A percentile compares a stretch with the other conserved stretches of the same genome.
Conservation (phyloP, 2,797 vertebrate genomes). For the Helarctos malayanus region DNA sequence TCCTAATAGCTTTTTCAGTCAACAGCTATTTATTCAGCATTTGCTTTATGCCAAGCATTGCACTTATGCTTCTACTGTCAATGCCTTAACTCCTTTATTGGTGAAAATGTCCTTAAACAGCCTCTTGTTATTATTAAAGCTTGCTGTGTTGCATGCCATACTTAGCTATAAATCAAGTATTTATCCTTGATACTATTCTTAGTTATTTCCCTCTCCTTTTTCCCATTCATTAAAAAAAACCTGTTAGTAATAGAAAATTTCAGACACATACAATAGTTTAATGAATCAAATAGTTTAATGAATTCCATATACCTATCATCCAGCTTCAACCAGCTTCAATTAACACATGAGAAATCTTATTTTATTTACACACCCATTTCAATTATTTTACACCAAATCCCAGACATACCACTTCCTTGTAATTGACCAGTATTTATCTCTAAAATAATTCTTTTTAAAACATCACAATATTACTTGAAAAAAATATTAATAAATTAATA, state of each 20-base stretch:
- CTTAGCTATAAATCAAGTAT: not conserved
- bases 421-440: not conserved
- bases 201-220: not conserved
- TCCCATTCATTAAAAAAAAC: not conserved
- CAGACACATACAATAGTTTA: not conserved
- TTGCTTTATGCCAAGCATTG: not conserved
- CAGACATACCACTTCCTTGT: not conserved
- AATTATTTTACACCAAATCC: not conserved
- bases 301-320: not conserved
- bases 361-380: not conserved
- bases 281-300: not conserved
- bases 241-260: not conserved
- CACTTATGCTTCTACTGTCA: not conserved
- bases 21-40: conserved; percentile 12
- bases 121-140: conserved; percentile 13
- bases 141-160: not conserved
- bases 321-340: not conserved
- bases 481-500: not conserved
- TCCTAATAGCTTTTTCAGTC: conserved; percentile 6
- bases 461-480: not conserved
- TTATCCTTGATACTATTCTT: not conserved
- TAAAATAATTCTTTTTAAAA: not conserved
- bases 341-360: not conserved
- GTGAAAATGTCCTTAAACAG: conserved; percentile 19
- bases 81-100: not conserved